phyloP scores from a whole-genome alignment of 2,113 vertebrate species.

The Pangasianodon gigas region DNA sequence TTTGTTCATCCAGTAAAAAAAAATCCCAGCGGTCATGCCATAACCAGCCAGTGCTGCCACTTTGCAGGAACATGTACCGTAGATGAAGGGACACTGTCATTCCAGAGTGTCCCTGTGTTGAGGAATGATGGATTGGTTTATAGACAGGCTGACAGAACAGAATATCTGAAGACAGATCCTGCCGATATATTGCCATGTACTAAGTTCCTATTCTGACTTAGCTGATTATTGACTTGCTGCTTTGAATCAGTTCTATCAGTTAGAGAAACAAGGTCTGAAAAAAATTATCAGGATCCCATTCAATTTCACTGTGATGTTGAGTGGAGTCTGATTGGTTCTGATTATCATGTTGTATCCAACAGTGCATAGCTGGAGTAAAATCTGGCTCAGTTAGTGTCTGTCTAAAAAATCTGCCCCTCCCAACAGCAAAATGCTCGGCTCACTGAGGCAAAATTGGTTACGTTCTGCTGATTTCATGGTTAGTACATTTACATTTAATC shows the following conservation, averaged over 20 bases:
- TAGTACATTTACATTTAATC: background rate
- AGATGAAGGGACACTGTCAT: constrained; percentile 36
- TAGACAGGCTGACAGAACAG: constrained; percentile 29
- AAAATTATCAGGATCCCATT: background rate
- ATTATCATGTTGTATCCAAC: background rate
- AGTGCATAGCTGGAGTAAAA: background rate
- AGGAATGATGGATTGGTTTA: constrained; percentile 36
- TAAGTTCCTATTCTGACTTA: constrained; percentile 5
- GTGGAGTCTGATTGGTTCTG: background rate
- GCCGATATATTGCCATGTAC: constrained; percentile 9
- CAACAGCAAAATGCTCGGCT: background rate
- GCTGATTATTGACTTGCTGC: constrained; percentile 10
- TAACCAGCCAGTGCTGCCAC: constrained; percentile 36
- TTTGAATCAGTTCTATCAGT: constrained; percentile 3
- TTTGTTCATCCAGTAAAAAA: constrained; percentile 38
- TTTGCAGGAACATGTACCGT: constrained; percentile 46
- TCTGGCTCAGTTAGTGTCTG: background rate
- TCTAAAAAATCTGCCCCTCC: background rate
- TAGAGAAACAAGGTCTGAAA: background rate
- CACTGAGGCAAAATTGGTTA: background rate
- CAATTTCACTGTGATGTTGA: background rate
- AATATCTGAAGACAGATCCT: constrained; percentile 22
- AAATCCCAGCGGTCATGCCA: constrained; percentile 27
- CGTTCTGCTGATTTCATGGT: background rate
- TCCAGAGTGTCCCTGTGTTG: constrained; percentile 36